phyloP scores from a whole-genome alignment of 1,140 invertebrate genomes.

The Leptinotarsa lineolata region DNA sequence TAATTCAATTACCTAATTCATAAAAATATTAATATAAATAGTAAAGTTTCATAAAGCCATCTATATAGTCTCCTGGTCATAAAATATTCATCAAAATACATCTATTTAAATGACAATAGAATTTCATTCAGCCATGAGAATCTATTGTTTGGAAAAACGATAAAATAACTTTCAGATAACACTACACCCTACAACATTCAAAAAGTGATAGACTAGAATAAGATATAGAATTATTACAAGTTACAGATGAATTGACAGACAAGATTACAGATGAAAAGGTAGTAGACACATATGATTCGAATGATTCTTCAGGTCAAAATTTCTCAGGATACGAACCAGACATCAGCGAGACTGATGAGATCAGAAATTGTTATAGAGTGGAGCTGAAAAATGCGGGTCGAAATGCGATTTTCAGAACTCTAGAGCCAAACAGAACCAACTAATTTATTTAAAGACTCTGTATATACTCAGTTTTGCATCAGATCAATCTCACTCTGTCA shows the following conservation, averaged over 20 bases:
- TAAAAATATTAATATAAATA: no score
- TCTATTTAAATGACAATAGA: background rate
- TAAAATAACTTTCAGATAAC: conserved; percentile 14
- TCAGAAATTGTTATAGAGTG: background rate
- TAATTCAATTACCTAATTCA: no score
- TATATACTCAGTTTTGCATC: no score
- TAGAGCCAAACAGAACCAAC: no score
- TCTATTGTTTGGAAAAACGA: background rate
- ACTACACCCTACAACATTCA: conserved; percentile 39
- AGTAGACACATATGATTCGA: background rate
- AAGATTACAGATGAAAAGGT: conserved; percentile 24
- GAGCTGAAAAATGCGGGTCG: no score
- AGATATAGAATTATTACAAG: conserved; percentile 36
- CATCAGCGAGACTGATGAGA: background rate
- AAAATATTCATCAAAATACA: conserved; percentile 3
- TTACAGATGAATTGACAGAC: conserved; percentile 35
- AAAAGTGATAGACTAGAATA: conserved; percentile 40
- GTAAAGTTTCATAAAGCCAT: no score
- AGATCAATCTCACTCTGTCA: no score
- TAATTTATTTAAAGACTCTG: no score
- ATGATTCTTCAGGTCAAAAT: background rate
- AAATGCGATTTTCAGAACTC: no score
- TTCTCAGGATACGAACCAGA: background rate
- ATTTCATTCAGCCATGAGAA: background rate
- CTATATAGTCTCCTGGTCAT: background rate